phyloP scores from a whole-genome alignment of 1,140 invertebrate genomes.

The Calephelis nemesis region DNA sequence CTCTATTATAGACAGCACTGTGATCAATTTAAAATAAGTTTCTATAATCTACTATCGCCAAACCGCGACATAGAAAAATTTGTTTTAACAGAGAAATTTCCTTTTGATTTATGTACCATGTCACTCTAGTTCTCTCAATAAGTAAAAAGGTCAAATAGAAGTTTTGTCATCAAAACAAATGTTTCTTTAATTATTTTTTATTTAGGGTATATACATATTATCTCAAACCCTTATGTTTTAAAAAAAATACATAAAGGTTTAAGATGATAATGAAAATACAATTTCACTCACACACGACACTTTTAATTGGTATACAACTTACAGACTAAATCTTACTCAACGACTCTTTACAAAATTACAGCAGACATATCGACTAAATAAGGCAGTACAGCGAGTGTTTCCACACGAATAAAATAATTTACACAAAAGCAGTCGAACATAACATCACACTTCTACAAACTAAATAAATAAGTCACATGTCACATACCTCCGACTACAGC shows the following conservation, averaged over 20 bases:
- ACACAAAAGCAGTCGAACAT: slow-evolving; percentile 77
- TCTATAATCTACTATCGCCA: too few relatives aligned
- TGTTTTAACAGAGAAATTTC: too few relatives aligned
- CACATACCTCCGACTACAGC: slow-evolving; percentile 67
- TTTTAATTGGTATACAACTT: slow-evolving; percentile 76
- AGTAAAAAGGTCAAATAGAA: too few relatives aligned
- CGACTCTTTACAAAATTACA: slow-evolving; percentile 79
- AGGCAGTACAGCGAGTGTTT: slow-evolving; percentile 70
- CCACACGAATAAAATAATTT: slow-evolving; percentile 78
- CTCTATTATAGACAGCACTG: too few relatives aligned
- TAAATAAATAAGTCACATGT: slow-evolving; percentile 75
- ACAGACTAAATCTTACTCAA: slow-evolving; percentile 67
- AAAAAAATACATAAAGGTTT: not conserved
- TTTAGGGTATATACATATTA: too few relatives aligned
- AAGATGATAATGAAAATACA: slow-evolving; percentile 29
- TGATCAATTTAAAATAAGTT: too few relatives aligned
- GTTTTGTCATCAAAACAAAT: too few relatives aligned
- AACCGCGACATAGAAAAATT: too few relatives aligned
- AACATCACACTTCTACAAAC: slow-evolving; percentile 73
- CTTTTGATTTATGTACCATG: too few relatives aligned
- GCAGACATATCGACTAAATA: slow-evolving; percentile 73
- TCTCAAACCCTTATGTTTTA: too few relatives aligned
- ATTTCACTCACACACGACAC: slow-evolving; percentile 65
- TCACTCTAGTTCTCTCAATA: too few relatives aligned
- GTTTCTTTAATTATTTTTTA: too few relatives aligned